Base-by-base conservation (phyloP, 2,797 vertebrate genomes). In the Darevskia nairensis region DNA sequence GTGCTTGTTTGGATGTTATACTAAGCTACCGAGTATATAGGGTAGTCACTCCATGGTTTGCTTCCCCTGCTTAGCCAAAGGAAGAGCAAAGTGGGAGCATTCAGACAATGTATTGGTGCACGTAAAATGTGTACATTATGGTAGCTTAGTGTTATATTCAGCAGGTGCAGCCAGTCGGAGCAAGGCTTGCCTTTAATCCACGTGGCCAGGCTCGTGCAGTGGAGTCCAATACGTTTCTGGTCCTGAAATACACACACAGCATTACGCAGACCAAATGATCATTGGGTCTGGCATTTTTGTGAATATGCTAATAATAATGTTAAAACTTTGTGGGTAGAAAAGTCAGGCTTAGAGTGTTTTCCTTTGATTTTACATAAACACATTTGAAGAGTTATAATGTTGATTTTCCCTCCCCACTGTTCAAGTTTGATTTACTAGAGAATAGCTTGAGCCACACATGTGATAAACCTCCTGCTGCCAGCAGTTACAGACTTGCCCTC, bases 401-500 rank as follows among this genome's bases (percentile, higher is more conserved):
- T 86, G 7, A 13, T 72, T 77, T 50, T 1, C 13, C 50, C 1
- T 21, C 23, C 2, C 0, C 0, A 76, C 44, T n/a, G 44, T 71
- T 86, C 85, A 71, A 59, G 44, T 88, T 68, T 61, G 80, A 85
- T 35, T 64, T 93, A 71, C 35, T 79, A 27, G 74, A 29, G 29
- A 64, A 89, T 44, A 82, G 9, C 19, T 84, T 2, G 0, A 27
- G 55, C 41, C 76, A n/a, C 71, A 68, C 15, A 80, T 0, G 0
- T 61, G 87, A 32, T 3, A 27, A 71, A 76, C 1, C 6, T 82
- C 8, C 39, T 0, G 0, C 88, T 13, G 25, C 66, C 4, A 0
- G 0, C 3, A 2, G 46, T 89, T 85, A 46, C 75, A 46, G 69
- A 27, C 1, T 0, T 64, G 35, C 9, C 61, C 39, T 8, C 68